A percentile compares a stretch with the other conserved stretches of the same genome.
Evolutionary conservation across 1,140 invertebrate genomes (phyloP).

Genomic region (Drosophila truncata): DNA sequence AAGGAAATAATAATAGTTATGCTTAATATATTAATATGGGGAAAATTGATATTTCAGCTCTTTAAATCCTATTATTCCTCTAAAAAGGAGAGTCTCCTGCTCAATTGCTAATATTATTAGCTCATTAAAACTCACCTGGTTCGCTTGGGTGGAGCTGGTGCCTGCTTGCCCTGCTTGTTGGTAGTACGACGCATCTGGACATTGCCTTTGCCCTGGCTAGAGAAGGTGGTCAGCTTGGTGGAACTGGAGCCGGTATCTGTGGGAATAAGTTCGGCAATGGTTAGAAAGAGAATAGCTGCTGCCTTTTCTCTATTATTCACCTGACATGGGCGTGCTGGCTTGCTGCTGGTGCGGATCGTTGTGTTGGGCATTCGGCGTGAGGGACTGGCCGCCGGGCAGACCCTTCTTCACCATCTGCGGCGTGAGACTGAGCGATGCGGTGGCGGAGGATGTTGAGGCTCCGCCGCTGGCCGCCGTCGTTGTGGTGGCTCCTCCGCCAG

Average conservation of each 20-base stretch:
- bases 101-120: no score
- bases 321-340: conserved; percentile 83
- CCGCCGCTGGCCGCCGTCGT: conserved; percentile 55
- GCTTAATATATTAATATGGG: background rate
- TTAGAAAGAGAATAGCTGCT: background rate
- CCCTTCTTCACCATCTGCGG: conserved; percentile 91
- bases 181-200: conserved; percentile 95
- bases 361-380: conserved; percentile 63
- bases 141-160: conserved; percentile 96
- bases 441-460: conserved; percentile 65
- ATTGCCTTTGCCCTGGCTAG: conserved; percentile 87
- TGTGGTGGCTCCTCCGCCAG: conserved; percentile 21
- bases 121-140: conserved; percentile 90
- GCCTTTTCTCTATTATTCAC: conserved; percentile 37
- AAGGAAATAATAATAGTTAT: background rate
- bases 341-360: conserved; percentile 70
- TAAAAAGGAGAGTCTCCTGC: no score
- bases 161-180: conserved; percentile 95
- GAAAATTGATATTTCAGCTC: background rate
- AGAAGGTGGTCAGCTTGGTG: conserved; percentile 89
- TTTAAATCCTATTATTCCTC: no score
- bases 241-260: conserved; percentile 87
- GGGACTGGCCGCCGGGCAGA: conserved; percentile 84
- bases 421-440: conserved; percentile 87
- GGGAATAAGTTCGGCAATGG: background rate